These are phyloP conservation scores for Puma concolor DNA, from an alignment of 2,113 vertebrate species.

Conservation along the genomic window DNA sequence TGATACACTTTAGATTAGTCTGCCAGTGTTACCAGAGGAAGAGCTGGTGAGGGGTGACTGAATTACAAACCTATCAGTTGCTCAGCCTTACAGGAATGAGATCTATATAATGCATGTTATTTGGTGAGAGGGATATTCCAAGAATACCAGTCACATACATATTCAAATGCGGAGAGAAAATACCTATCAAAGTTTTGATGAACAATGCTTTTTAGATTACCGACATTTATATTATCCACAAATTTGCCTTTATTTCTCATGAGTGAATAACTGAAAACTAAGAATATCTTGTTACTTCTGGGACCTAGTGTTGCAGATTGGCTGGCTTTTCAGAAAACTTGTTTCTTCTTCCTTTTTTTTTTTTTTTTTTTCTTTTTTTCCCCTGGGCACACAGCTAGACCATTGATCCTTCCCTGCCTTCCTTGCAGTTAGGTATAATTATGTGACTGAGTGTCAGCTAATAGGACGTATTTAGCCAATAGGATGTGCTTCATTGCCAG, in stretches of 20 bases:
- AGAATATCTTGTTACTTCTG: neutral
- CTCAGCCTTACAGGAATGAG: neutral
- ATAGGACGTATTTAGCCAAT: neutral
- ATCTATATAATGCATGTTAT: neutral
- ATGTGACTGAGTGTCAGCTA: slow-evolving; percentile 20
- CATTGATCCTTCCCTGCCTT: neutral
- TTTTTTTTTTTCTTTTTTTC: neutral
- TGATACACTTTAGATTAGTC: neutral
- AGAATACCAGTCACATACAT: neutral
- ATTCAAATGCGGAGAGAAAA: slow-evolving; percentile 16
- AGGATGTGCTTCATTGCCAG: neutral
- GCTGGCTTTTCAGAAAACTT: neutral
- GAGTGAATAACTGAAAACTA: neutral
- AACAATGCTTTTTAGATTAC: neutral
- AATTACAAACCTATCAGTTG: neutral
- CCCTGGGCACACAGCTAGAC: neutral
- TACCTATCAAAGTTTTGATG: neutral
- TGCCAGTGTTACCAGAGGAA: neutral
- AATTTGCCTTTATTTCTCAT: neutral
- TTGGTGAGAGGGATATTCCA: neutral
- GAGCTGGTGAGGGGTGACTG: neutral
- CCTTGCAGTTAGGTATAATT: neutral
- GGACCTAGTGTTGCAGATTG: neutral
- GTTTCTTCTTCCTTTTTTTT: neutral
- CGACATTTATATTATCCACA: neutral